Evolutionary conservation across 1,140 invertebrate species (phyloP).

Genomic region (Pinna nobilis): DNA sequence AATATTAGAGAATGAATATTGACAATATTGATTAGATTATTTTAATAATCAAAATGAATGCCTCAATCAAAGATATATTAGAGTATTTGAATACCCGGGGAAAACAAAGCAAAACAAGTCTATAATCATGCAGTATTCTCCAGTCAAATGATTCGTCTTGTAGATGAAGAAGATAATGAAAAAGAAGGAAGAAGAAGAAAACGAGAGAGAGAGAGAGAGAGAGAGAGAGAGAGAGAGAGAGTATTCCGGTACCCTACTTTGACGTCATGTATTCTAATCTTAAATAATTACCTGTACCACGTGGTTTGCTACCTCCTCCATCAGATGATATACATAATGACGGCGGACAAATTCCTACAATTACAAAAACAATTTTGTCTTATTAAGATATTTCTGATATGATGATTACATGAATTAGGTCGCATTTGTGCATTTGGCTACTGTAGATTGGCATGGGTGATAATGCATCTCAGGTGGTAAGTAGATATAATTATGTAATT

Average conservation of each 20-base stretch:
- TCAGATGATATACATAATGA: slow-evolving; percentile 21
- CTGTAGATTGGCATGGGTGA: background rate
- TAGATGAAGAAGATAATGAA: too few species aligned
- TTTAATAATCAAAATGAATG: too few species aligned
- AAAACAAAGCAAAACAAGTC: background rate
- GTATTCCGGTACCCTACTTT: background rate
- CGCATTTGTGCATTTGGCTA: too few species aligned
- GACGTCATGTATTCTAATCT: background rate
- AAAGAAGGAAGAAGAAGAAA: too few species aligned
- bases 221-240: too few species aligned
- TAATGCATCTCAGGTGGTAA: background rate
- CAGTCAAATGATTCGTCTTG: background rate
- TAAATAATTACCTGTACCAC: slow-evolving; percentile 28
- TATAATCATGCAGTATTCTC: background rate
- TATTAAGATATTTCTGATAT: too few species aligned
- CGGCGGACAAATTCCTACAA: slow-evolving; percentile 35
- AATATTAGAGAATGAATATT: too few species aligned
- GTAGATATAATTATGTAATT: background rate
- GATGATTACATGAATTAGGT: too few species aligned
- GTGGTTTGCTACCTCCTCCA: background rate
- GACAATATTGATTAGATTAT: too few species aligned
- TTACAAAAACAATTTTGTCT: background rate
- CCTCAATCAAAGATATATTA: background rate
- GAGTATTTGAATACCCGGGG: background rate
- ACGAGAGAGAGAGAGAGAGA: too few species aligned